These are phyloP conservation scores for Apistogramma diplotaenia DNA, from an alignment of 2,113 vertebrate species.

Conservation along the genomic window DNA sequence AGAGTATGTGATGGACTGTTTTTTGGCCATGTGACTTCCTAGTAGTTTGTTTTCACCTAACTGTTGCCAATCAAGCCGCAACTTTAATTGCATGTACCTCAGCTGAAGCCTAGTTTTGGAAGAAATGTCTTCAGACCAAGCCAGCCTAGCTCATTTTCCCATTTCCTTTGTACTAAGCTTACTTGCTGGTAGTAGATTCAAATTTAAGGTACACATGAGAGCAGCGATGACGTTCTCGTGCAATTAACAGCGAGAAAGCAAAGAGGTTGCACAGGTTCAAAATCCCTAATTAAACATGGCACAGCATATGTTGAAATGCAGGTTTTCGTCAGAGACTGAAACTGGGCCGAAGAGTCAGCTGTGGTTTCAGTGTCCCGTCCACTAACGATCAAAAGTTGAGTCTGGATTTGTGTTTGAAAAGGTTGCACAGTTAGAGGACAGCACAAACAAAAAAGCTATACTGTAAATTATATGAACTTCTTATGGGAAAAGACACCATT, in stretches of 20 bases:
- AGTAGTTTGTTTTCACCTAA: neutral
- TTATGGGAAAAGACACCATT: neutral
- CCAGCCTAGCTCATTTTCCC: neutral
- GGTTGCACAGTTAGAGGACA: neutral
- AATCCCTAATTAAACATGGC: neutral
- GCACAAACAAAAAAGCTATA: neutral
- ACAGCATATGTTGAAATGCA: neutral
- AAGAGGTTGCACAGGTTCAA: neutral
- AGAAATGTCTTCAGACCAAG: neutral
- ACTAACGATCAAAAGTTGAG: slow-evolving; percentile 38
- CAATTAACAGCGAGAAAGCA: neutral
- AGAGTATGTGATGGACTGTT: neutral
- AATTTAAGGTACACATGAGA: neutral
- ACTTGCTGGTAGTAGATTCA: neutral
- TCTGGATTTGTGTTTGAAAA: slow-evolving; percentile 50
- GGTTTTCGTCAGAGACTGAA: slow-evolving; percentile 28
- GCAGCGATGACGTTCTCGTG: neutral
- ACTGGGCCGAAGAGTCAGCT: slow-evolving; percentile 21
- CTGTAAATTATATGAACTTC: neutral
- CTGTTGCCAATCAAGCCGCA: neutral
- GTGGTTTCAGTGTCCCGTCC: slow-evolving; percentile 61
- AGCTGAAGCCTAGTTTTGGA: neutral
- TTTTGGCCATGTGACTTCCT: neutral
- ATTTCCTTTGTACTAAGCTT: neutral
- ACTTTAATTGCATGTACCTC: neutral